Conservation (phyloP, 1,140 invertebrate species). For the Ostrea edulis region DNA sequence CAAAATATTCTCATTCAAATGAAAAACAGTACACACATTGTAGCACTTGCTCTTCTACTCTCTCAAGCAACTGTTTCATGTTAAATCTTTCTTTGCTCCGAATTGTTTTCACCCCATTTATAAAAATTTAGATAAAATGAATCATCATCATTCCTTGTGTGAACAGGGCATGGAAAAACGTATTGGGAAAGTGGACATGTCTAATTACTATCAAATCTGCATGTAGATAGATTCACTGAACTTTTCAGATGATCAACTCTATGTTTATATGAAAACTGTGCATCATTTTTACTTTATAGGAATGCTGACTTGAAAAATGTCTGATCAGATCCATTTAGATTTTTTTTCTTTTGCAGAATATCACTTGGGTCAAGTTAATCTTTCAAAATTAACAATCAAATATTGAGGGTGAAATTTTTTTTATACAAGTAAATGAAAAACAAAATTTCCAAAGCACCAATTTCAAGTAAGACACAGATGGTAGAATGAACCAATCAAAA, state of each 20-base stretch:
- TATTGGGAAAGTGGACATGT: background rate
- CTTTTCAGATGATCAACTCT: too few relatives aligned
- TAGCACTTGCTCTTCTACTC: background rate
- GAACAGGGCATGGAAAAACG: background rate
- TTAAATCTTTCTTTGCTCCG: background rate
- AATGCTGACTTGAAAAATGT: background rate
- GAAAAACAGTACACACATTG: slow-evolving; percentile 5
- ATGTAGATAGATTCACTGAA: background rate
- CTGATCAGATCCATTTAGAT: background rate
- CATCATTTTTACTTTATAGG: background rate
- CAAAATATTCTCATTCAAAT: slow-evolving; percentile 31
- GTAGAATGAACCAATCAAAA: background rate
- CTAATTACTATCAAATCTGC: background rate
- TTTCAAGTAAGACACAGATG: slow-evolving; percentile 30
- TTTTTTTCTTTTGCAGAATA: background rate
- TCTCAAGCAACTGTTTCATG: slow-evolving; percentile 1
- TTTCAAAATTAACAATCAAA: background rate
- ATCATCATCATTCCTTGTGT: too few relatives aligned
- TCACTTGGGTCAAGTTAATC: background rate
- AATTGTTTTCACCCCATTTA: background rate
- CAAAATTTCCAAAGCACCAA: slow-evolving; percentile 23
- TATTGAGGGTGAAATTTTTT: background rate
- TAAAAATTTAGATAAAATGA: background rate
- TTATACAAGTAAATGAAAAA: background rate
- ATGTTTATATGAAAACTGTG: too few relatives aligned